Conservation (phyloP, 2,888 invertebrate species). For the Ectemnius continuus region DNA sequence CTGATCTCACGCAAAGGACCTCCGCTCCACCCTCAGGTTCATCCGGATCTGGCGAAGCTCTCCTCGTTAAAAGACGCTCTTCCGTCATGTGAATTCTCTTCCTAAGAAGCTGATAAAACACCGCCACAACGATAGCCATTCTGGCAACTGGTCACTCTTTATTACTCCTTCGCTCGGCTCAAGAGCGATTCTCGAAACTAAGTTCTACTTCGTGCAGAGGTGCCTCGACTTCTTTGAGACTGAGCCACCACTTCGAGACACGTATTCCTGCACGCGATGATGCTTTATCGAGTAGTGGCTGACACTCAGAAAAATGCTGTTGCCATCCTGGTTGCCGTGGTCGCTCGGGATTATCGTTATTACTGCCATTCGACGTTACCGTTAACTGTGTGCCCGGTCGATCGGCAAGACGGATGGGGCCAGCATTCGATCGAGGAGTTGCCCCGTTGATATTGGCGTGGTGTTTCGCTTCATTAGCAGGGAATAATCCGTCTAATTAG, state of each 20-base stretch:
- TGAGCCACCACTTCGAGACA: not conserved
- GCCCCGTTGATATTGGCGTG: no score
- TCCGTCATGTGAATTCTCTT: not conserved
- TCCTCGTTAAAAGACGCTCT: conserved; percentile 1
- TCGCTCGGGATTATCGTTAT: conserved; percentile 22
- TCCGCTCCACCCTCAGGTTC: not conserved
- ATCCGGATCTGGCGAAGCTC: not conserved
- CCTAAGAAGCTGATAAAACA: no score
- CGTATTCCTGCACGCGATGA: conserved; percentile 9
- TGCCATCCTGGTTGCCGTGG: conserved; percentile 26
- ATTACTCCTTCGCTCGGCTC: no score
- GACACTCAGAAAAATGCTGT: conserved; percentile 1
- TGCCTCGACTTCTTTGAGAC: no score
- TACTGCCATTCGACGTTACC: conserved; percentile 45
- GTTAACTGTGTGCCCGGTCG: not conserved
- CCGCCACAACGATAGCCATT: no score
- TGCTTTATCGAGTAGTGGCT: no score
- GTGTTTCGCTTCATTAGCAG: no score
- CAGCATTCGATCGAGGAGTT: not conserved
- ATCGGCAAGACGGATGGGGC: not conserved
- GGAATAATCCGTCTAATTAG: no score
- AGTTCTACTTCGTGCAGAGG: no score
- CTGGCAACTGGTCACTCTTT: no score
- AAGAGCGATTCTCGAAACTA: no score
- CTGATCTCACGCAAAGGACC: not conserved